These are phyloP conservation scores for Brenthis ino DNA, from an alignment of 2,888 invertebrate genomes.

Conservation along the genomic window DNA sequence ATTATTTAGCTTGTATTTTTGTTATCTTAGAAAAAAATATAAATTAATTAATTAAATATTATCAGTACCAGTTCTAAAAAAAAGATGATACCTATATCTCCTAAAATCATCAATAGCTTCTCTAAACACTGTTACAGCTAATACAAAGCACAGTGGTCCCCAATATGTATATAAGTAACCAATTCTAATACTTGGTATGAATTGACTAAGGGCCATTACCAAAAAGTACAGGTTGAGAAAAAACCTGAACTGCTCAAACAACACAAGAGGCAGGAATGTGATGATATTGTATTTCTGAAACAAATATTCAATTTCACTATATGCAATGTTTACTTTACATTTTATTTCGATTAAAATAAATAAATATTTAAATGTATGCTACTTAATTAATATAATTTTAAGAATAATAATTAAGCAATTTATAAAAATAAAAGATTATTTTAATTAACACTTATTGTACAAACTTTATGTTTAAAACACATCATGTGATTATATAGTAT, in stretches of 20 bases:
- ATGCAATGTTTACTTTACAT: background rate
- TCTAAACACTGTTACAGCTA: slow-evolving; percentile 96
- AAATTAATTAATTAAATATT: too few species aligned
- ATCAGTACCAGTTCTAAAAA: too few species aligned
- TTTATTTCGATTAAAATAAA: too few species aligned
- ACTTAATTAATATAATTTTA: background rate
- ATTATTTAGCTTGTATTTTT: too few species aligned
- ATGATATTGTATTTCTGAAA: slow-evolving; percentile 96
- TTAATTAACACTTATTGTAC: slow-evolving; percentile 1
- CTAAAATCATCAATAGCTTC: slow-evolving; percentile 98
- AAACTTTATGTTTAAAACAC: slow-evolving; percentile 5
- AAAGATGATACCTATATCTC: slow-evolving; percentile 83
- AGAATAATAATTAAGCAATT: background rate
- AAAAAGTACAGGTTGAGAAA: slow-evolving; percentile 99
- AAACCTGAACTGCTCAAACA: slow-evolving; percentile 99
- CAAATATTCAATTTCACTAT: slow-evolving; percentile 7
- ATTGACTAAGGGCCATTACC: slow-evolving; percentile 98
- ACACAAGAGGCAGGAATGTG: slow-evolving; percentile 94
- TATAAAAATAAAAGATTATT: background rate
- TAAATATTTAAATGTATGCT: too few species aligned
- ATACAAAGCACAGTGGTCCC: slow-evolving; percentile 98
- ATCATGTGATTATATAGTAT: background rate
- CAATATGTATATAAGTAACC: slow-evolving; percentile 99
- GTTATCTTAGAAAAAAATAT: too few species aligned
- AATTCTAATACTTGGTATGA: slow-evolving; percentile 97